These are phyloP conservation scores for Ganaspis sp. DNA, from an alignment of 1,140 invertebrate species.

Conservation along the genomic window DNA sequence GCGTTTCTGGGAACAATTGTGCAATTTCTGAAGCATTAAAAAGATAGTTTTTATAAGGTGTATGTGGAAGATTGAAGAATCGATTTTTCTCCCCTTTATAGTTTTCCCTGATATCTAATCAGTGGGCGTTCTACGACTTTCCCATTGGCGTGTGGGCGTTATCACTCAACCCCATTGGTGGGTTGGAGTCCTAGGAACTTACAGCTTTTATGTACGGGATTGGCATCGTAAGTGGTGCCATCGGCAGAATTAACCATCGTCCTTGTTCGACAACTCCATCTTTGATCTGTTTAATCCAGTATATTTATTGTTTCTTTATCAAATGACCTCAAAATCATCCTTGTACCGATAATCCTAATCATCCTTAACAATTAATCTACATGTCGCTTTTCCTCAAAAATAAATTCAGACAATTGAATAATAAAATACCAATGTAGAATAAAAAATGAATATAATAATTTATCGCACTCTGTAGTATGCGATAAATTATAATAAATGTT, in stretches of 20 bases:
- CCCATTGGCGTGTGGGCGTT: slow-evolving; percentile 72
- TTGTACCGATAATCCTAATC: neutral
- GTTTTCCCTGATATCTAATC: slow-evolving; percentile 69
- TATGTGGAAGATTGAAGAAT: slow-evolving; percentile 43
- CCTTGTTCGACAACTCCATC: slow-evolving; percentile 37
- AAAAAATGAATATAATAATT: too few relatives aligned
- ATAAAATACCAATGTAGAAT: too few relatives aligned
- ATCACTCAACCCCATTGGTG: slow-evolving; percentile 64
- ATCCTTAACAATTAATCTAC: neutral
- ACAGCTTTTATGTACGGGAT: slow-evolving; percentile 48
- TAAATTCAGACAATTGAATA: too few relatives aligned
- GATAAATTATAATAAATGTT: too few relatives aligned
- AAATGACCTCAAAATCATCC: slow-evolving; percentile 7
- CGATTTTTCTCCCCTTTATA: slow-evolving; percentile 61
- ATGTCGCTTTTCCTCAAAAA: too few relatives aligned
- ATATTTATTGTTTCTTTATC: neutral
- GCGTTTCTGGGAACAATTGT: neutral
- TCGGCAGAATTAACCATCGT: slow-evolving; percentile 19
- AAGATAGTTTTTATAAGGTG: slow-evolving; percentile 1
- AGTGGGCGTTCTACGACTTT: slow-evolving; percentile 70
- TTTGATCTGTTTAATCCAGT: neutral
- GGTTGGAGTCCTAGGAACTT: slow-evolving; percentile 50
- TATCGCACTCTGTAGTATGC: too few relatives aligned
- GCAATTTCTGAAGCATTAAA: slow-evolving; percentile 10
- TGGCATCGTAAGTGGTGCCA: slow-evolving; percentile 36